Conservation (phyloP, 2,113 vertebrate genomes). For the Spilogale gracilis region DNA sequence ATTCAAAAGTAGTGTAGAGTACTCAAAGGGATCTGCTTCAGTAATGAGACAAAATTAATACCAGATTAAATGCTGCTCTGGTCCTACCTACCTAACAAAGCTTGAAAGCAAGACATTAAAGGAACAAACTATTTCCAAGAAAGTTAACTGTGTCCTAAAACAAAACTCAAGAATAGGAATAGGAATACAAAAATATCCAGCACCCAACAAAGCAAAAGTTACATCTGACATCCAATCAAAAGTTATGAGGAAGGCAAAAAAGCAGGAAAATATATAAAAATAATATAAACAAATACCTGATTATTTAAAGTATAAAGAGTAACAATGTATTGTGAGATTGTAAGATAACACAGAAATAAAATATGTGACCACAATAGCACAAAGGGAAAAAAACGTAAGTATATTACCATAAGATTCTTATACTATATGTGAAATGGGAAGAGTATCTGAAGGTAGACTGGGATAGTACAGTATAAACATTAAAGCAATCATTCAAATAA, state of each 20-base stretch:
- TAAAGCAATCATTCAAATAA: slow-evolving; percentile 6
- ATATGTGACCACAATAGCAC: background rate
- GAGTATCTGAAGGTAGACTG: background rate
- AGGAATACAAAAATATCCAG: background rate
- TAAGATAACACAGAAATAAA: background rate
- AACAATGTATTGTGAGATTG: background rate
- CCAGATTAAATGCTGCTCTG: background rate
- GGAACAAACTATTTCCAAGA: background rate
- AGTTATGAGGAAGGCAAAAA: background rate
- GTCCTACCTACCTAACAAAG: background rate
- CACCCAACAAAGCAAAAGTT: background rate
- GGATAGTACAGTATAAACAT: background rate
- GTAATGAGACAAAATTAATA: background rate
- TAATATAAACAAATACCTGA: background rate
- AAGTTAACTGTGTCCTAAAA: background rate
- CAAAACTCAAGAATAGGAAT: background rate
- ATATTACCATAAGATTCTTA: background rate
- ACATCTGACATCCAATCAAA: background rate
- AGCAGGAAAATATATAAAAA: background rate
- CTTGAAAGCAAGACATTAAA: background rate
- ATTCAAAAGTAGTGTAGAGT: background rate
- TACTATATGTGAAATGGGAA: background rate
- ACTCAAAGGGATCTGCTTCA: background rate
- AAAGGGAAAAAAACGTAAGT: background rate
- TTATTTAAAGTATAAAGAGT: background rate